Base-by-base conservation (phyloP, 2,888 invertebrate genomes). In the Drosophila silvestris region DNA sequence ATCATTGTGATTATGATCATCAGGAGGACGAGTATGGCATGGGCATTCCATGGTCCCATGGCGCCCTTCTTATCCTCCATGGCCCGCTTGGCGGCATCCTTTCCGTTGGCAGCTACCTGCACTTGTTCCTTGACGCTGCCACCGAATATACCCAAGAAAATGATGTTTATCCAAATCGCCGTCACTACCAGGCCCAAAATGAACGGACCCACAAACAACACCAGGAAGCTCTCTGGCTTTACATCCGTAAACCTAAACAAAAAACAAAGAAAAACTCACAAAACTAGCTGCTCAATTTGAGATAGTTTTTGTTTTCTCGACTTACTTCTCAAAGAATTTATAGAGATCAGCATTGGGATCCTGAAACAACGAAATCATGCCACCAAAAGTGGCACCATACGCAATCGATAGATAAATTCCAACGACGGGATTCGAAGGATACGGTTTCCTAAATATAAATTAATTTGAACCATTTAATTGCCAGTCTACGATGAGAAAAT, bases 401-500 rank as follows among this genome's bases (percentile, higher is more conserved):
- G 77, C 75, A 7, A 83, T 53, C 0, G 80, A 75, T 0, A 87
- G 32, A 41, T 51, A 87, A 28, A 87, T 66, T 0, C 85, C 90
- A 52, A 85, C 53, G 0, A 37, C 88, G n/a, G 85, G 79, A 9
- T 51, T 52, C 2, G 80, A 12, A 0, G 90, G 89, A 77, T 88
- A 90, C 0, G 73, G 81, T 7, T 28, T 28, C 0, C 86, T 89
- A 26, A 5, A 12, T 5, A 14, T 7, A 26, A 14, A n/a, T 7
- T 0, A 10, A n/a, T 5, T n/a, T 3, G 6, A 47, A 33, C 2
- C 26, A 30, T 22, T 44, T 26, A 0, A 54, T 7, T 19, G 10
- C 28, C 5, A n/a, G 12, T 12, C 33, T 9, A 26, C 47, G 47
- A 5, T 5, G 2, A 41, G 3, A 0, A 16, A 28, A 26, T 33